A percentile compares a stretch with the other conserved stretches of the same genome.
phyloP scores from a whole-genome alignment of 1,140 invertebrate species.

The Cyclargus thomasi region DNA sequence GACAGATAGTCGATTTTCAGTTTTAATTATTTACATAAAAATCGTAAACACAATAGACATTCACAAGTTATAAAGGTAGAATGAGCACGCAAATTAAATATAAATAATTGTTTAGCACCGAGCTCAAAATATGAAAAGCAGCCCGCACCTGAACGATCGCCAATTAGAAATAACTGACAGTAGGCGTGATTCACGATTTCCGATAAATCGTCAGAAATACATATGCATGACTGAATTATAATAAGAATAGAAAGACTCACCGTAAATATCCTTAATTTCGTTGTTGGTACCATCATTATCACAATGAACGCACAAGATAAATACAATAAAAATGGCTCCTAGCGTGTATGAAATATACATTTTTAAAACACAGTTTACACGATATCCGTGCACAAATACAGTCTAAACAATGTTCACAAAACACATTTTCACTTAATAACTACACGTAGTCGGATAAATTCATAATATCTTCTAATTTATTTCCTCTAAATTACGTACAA shows the following conservation, averaged over 20 bases:
- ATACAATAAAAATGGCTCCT: conserved; percentile 74
- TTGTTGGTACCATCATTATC: conserved; percentile 68
- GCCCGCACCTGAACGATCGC: background rate
- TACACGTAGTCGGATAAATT: conserved; percentile 50
- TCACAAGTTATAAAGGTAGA: too few relatives aligned
- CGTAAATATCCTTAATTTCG: conserved; percentile 66
- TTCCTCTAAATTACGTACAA: conserved; percentile 50
- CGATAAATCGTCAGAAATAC: background rate
- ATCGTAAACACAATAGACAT: too few relatives aligned
- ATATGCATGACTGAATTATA: background rate
- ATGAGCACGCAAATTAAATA: too few relatives aligned
- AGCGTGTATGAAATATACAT: conserved; percentile 66
- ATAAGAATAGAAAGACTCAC: conserved; percentile 38
- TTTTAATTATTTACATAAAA: too few relatives aligned
- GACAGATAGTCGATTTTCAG: too few relatives aligned
- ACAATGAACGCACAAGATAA: conserved; percentile 74
- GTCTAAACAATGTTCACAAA: conserved; percentile 54
- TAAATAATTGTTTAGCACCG: background rate
- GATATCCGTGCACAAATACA: conserved; percentile 40
- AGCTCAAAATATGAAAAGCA: background rate
- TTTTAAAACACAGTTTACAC: conserved; percentile 53
- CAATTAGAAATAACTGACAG: background rate
- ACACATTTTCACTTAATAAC: conserved; percentile 63
- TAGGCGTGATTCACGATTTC: conserved; percentile 14
- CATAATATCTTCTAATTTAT: conserved; percentile 54